phyloP scores from a whole-genome alignment of 2,888 invertebrate genomes.

The Corythucha ciliata region DNA sequence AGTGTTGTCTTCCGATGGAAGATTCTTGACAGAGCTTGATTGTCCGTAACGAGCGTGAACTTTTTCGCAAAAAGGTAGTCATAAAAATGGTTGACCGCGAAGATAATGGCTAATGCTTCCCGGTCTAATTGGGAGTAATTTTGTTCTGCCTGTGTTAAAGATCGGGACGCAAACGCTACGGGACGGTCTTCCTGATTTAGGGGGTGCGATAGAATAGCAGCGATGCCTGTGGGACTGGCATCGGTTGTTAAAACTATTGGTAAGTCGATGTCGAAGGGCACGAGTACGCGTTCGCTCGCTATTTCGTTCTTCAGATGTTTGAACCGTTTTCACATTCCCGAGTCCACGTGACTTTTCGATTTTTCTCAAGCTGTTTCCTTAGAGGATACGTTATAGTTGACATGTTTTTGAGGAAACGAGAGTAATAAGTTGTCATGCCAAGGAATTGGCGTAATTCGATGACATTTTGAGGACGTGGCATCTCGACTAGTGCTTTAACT shows the following conservation, averaged over 20 bases:
- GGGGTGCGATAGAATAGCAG: slow-evolving; percentile 6
- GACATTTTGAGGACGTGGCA: not conserved
- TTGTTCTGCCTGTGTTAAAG: slow-evolving; percentile 29
- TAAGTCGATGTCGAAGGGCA: slow-evolving; percentile 30
- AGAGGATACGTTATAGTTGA: slow-evolving; percentile 28
- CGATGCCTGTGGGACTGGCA: slow-evolving; percentile 16
- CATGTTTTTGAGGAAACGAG: slow-evolving; percentile 15
- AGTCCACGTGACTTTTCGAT: slow-evolving; percentile 27
- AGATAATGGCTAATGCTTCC: no score
- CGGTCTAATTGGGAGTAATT: slow-evolving; percentile 25
- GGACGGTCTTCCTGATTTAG: slow-evolving; percentile 24
- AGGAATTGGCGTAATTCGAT: slow-evolving; percentile 9
- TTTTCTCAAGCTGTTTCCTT: slow-evolving; percentile 27
- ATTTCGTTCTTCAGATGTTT: slow-evolving; percentile 31
- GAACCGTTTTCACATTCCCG: slow-evolving; percentile 29
- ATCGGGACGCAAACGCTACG: slow-evolving; percentile 27
- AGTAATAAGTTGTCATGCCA: slow-evolving; percentile 13
- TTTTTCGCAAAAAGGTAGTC: no score
- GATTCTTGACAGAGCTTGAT: no score
- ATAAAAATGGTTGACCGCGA: no score
- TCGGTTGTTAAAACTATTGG: slow-evolving; percentile 28
- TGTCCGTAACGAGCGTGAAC: no score
- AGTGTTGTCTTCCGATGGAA: no score
- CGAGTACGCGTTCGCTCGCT: slow-evolving; percentile 29
- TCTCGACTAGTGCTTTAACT: slow-evolving; percentile 2